phyloP scores from a whole-genome alignment of 2,888 invertebrate genomes.

The Oscheius sp. region DNA sequence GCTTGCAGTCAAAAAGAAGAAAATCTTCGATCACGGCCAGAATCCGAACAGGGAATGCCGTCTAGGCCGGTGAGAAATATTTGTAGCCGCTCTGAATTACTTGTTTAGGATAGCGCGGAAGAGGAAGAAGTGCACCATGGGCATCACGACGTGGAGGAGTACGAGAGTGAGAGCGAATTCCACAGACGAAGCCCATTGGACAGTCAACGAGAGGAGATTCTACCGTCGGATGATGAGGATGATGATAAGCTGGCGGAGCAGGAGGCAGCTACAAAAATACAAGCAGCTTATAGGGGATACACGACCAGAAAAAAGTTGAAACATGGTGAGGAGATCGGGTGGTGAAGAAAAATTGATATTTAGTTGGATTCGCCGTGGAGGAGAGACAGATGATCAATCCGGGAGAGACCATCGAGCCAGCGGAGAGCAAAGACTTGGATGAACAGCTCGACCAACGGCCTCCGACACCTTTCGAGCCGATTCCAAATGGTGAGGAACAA shows the following conservation, averaged over 20 bases:
- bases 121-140: neutral
- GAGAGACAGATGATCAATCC: constrained; percentile 10
- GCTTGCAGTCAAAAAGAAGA: constrained; percentile 24
- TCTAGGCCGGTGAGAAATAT: constrained; percentile 12
- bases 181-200: neutral
- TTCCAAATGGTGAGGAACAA: neutral
- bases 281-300: constrained; percentile 34
- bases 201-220: constrained; percentile 25
- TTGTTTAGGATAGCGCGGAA: neutral
- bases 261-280: constrained; percentile 34
- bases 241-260: neutral
- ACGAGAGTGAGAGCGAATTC: constrained; percentile 9
- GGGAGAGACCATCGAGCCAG: constrained; percentile 12
- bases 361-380: constrained; percentile 5
- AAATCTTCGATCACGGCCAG: constrained; percentile 3
- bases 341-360: neutral
- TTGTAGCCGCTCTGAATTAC: no score
- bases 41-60: constrained; percentile 14
- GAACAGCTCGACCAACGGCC: neutral
- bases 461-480: constrained; percentile 8
- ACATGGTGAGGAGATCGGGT: constrained; percentile 2
- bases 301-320: constrained; percentile 34
- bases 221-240: constrained; percentile 22
- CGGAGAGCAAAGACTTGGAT: neutral
- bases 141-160: constrained; percentile 10